Evolutionary conservation across 2,113 vertebrate genomes (phyloP), one percentile per base, ranked within the genome.

Genomic region (Muntiacus reevesi): DNA sequence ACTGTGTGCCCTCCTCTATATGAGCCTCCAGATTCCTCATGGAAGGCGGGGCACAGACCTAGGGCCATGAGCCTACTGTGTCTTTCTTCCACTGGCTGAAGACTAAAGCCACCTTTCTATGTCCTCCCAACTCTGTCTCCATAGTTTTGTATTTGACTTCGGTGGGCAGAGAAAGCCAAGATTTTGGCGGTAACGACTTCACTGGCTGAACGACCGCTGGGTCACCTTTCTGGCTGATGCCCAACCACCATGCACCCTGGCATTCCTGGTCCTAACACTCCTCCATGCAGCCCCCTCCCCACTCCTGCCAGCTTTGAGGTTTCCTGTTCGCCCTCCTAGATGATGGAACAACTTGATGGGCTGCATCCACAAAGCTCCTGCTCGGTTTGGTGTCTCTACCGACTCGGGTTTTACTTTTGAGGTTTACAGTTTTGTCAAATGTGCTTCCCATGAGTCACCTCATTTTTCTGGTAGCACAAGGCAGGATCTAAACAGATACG

Each of bases 191-290:
- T 74, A 40, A 23, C 1, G 5, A 13, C n/a, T 43, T 50, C 5
- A 27, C 33, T 23, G 36, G 47, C 19, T 11, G 4, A 15, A 10
- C 5, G 4, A 47, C 62, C 14, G 5, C 54, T 12, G 8, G 33
- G 81, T 1, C 12, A 23, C 45, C 33, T 23, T 23, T 62, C 19
- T 50, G 27, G 40, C 16, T 36, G 78, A 82, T 17, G 9, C 30
- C 86, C 45, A 45, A 36, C 15, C 33, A 10, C 47, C 0, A 4
- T 21, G 57, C 36, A 43, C 79, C 60, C 14, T 1, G 5, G 60
- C 8, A 2, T 43, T 43, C n/a, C 7, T 14, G 2, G 11, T n/a
- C 23, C 17, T 15, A 7, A 6, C 1, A 1, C 25, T 3, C 62
- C 27, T 76, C 43, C 12, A 3, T 21, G 43, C 25, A 6, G 4